Evolutionary conservation across 1,140 invertebrate genomes (phyloP).

Genomic region (Drosophila quadrilineata): DNA sequence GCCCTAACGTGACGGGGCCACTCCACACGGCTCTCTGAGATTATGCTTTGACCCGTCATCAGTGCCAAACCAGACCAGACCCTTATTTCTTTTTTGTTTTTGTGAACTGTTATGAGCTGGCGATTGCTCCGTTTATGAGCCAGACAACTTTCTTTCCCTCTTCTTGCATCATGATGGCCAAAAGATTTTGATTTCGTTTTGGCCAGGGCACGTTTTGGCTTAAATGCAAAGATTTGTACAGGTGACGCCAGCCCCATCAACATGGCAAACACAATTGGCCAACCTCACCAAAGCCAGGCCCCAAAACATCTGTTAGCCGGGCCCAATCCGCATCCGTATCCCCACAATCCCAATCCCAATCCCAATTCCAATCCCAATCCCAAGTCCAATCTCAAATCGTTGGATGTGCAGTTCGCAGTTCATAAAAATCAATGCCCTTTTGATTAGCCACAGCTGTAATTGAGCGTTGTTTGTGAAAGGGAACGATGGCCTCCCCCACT

Average conservation of each 20-base stretch:
- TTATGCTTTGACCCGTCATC: conserved; percentile 25
- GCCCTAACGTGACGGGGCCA: conserved; percentile 64
- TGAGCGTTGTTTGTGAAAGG: conserved; percentile 65
- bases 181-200: background rate
- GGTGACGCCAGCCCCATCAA: conserved; percentile 46
- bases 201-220: conserved; percentile 57
- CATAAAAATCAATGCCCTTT: conserved; percentile 78
- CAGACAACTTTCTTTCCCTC: conserved; percentile 65
- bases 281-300: background rate
- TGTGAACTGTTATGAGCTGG: conserved; percentile 1
- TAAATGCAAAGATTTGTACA: conserved; percentile 76
- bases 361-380: conserved; percentile 5
- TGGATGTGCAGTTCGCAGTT: conserved; percentile 48
- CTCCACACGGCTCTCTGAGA: conserved; percentile 23
- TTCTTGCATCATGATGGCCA: conserved; percentile 65
- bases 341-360: conserved; percentile 5
- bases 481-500: too few relatives aligned
- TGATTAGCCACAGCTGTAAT: conserved; percentile 72
- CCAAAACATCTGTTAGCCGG: conserved; percentile 9
- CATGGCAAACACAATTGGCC: conserved; percentile 15
- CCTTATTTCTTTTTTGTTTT: too few relatives aligned
- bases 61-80: conserved; percentile 9
- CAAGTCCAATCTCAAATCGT: background rate
- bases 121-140: conserved; percentile 67
- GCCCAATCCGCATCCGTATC: conserved; percentile 17